phyloP scores from a whole-genome alignment of 2,888 invertebrate genomes.

The Flexamia atlantica region DNA sequence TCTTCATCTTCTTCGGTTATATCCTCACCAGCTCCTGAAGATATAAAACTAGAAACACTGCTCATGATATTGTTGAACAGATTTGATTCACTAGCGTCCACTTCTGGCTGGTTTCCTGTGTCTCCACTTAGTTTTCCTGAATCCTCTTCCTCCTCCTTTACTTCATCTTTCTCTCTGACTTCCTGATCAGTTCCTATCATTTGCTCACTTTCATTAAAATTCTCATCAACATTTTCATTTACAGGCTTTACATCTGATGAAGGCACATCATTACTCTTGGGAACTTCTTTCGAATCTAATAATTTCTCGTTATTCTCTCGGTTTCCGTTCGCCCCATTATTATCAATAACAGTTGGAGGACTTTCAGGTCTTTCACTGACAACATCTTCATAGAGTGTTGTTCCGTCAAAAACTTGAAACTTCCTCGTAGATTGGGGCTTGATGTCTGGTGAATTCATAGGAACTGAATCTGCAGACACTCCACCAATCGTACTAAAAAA shows the following conservation, averaged over 20 bases:
- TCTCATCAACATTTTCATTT: constrained; percentile 64
- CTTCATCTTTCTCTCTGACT: background rate
- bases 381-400: constrained; percentile 77
- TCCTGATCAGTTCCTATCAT: constrained; percentile 9
- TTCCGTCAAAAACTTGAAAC: constrained; percentile 81
- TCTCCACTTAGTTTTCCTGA: background rate
- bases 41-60: background rate
- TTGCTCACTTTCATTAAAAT: constrained; percentile 63
- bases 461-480: constrained; percentile 64
- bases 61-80: background rate
- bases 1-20: constrained; percentile 17
- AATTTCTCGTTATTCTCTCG: background rate
- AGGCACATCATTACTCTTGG: constrained; percentile 50
- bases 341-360: constrained; percentile 20
- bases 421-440: constrained; percentile 68
- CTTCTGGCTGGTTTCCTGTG: background rate
- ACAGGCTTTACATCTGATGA: constrained; percentile 60
- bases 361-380: constrained; percentile 63
- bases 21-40: constrained; percentile 24
- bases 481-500: constrained; percentile 59
- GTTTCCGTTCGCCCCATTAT: background rate
- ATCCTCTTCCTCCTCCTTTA: background rate
- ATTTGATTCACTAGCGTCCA: background rate
- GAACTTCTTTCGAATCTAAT: background rate
- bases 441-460: constrained; percentile 71